Evolutionary conservation across 1,140 invertebrate genomes (phyloP).

Genomic region (Anadara kagoshimensis): DNA sequence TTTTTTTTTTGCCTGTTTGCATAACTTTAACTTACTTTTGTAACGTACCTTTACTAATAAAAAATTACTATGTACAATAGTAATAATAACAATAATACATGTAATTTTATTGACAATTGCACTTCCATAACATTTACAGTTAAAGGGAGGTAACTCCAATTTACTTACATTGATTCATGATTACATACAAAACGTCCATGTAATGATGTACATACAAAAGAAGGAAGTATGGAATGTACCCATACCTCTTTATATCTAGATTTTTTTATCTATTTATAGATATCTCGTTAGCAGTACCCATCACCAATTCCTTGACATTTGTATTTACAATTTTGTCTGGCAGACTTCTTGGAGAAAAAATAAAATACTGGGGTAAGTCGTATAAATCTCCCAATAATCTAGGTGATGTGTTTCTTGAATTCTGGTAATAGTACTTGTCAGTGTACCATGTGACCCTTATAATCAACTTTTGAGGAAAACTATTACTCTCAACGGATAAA

Average conservation of each 20-base stretch:
- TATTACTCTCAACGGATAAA: not conserved
- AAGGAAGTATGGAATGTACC: too few species aligned
- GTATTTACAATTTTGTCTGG: constrained; percentile 72
- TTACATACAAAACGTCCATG: not conserved
- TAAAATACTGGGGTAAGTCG: constrained; percentile 53
- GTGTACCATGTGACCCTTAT: not conserved
- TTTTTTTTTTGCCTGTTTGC: not conserved
- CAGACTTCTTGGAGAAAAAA: constrained; percentile 69
- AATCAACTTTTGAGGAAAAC: not conserved
- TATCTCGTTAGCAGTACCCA: constrained; percentile 72
- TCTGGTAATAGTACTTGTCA: not conserved
- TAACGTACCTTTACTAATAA: not conserved
- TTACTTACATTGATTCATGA: not conserved
- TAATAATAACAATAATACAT: not conserved
- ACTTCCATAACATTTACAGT: not conserved
- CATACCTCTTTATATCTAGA: too few species aligned
- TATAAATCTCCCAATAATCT: not conserved
- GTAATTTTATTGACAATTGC: not conserved
- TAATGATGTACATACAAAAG: not conserved
- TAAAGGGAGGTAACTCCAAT: not conserved
- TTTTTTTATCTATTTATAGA: constrained; percentile 59
- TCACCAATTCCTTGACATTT: constrained; percentile 74
- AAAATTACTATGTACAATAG: not conserved
- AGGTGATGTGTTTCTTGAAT: not conserved
- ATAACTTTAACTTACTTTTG: not conserved